Base-by-base conservation (phyloP, 2,113 vertebrate species). In the Dendropsophus ebraccatus region DNA sequence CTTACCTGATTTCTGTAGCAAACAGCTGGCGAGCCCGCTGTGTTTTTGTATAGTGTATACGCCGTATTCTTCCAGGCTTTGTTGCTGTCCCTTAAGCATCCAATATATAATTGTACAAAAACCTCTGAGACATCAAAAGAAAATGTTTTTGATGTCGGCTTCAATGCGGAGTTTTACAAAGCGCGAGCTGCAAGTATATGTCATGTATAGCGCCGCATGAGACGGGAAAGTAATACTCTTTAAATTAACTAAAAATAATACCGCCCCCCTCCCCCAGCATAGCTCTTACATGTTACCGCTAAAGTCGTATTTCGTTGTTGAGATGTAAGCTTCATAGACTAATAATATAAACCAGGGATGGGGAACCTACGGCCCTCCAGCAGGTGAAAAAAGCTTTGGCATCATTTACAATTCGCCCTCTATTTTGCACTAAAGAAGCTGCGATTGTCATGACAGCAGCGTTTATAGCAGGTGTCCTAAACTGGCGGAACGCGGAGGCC, bases 81-180 rank as follows among this genome's bases (percentile, higher is more conserved):
- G 82, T 70, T 83, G 69, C 56, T 74, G 82, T 74, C 50, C 70
- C 82, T 83, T 73, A 74, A 83, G 50, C 82, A 30, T 41, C 69
- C 82, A 45, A 83, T 70, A 56, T 73, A 74, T 83, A 73, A 83
- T 83, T 74, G 50, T 72, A 41, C 30, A 54, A 73, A 74, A 83
- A 73, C 82, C 82, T 83, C 30, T 12, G 82, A 83, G 69, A 58
- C 67, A 41, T 54, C 30, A 72, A 73, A 73, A 73, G 69, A 74
- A 73, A 83, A 35, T 28, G 82, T 74, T 73, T 74, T 74, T 83
- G 67, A 83, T 58, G 82, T 83, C 12, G 82, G 69, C 69, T 73
- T 83, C 69, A 82, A 82, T 82, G 45, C 45, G 21, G 65, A 52
- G 81, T 14, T 82, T 70, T 52, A 82, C 81, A 72, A 82, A 82